phyloP scores from a whole-genome alignment of 2,113 vertebrate species.

The Ranitomeya imitator region DNA sequence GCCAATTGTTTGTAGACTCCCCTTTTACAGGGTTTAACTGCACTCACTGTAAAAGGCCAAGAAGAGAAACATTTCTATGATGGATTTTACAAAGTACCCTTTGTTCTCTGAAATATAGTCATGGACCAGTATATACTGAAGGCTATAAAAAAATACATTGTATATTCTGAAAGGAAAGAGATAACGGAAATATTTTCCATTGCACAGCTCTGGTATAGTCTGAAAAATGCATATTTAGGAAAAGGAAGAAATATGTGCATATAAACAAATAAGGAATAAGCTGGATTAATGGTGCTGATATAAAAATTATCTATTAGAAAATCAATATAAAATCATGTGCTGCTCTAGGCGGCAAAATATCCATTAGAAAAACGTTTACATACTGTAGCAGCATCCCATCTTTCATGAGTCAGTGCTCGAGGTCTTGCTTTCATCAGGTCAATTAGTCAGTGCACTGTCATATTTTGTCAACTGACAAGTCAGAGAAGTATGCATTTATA shows the following conservation, averaged over 20 bases:
- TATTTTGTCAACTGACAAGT: constrained; percentile 48
- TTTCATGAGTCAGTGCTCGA: constrained; percentile 32
- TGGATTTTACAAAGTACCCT: too few species aligned
- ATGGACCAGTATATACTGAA: not conserved
- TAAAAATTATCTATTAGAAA: not conserved
- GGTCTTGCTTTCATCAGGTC: constrained; percentile 26
- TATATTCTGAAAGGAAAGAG: not conserved
- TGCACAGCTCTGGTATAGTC: not conserved
- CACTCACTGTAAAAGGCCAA: too few species aligned
- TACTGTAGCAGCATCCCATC: constrained; percentile 33
- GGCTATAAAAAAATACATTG: not conserved
- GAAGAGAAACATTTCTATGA: not conserved
- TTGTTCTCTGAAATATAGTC: not conserved
- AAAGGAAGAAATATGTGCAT: not conserved
- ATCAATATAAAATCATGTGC: not conserved
- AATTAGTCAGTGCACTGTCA: constrained; percentile 44
- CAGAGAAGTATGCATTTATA: constrained; percentile 26
- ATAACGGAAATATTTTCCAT: not conserved
- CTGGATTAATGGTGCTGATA: not conserved
- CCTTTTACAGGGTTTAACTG: too few species aligned
- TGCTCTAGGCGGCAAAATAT: not conserved
- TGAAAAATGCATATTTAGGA: not conserved
- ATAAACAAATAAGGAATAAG: not conserved
- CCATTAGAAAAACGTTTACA: constrained; percentile 25
- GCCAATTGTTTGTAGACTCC: too few species aligned